Conservation (phyloP, 1,140 invertebrate genomes). For the Drosophila jambulina region DNA sequence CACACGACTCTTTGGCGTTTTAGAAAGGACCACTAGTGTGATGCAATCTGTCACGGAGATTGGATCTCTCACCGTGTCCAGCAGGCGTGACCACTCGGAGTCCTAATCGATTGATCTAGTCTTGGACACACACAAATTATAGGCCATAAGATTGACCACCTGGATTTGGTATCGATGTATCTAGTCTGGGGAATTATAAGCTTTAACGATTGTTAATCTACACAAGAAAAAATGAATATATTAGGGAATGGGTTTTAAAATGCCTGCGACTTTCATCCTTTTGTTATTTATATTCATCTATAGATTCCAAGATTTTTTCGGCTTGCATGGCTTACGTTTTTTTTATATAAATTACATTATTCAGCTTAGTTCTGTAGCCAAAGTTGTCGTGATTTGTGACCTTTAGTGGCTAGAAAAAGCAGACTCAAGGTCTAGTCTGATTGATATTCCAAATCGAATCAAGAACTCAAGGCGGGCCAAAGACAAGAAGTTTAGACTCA, state of each 20-base stretch:
- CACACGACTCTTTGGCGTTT: conserved; percentile 50
- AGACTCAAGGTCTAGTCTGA: conserved; percentile 11
- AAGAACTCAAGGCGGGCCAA: not conserved
- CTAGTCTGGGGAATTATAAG: conserved; percentile 33
- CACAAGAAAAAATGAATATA: conserved; percentile 7
- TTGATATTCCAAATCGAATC: conserved; percentile 12
- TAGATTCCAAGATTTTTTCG: not conserved
- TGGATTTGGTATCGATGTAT: conserved; percentile 6
- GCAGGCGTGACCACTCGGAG: conserved; percentile 37
- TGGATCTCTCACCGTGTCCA: conserved; percentile 42
- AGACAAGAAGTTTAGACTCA: not conserved
- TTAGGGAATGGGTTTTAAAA: not conserved
- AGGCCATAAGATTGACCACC: conserved; percentile 17
- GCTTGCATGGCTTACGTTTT: not conserved
- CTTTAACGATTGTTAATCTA: conserved; percentile 59
- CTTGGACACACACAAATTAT: conserved; percentile 34
- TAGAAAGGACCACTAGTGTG: conserved; percentile 67
- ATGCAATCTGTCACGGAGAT: conserved; percentile 55
- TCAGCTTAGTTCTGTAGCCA: not conserved
- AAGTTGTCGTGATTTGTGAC: conserved; percentile 2
- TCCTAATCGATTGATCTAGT: conserved; percentile 51
- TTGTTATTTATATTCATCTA: not conserved
- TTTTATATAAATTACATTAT: not conserved
- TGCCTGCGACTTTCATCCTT: not conserved
- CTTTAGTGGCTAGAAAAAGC: not conserved